Conservation (phyloP, 2,888 invertebrate genomes). For the Cantharis rustica region DNA sequence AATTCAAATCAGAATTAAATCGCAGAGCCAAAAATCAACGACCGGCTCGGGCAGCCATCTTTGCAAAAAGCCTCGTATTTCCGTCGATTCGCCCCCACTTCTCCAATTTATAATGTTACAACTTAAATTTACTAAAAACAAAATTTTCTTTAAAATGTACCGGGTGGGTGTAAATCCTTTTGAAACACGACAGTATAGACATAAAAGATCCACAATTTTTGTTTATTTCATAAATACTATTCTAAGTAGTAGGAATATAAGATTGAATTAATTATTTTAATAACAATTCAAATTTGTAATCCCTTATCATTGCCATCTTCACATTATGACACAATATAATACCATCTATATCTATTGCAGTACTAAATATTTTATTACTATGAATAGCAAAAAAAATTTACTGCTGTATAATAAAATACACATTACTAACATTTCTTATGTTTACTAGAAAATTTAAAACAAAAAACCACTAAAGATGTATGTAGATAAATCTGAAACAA, state of each 20-base stretch:
- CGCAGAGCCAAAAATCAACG: too few relatives aligned
- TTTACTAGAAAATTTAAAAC: not conserved
- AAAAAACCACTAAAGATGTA: not conserved
- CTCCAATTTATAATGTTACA: too few relatives aligned
- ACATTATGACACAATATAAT: not conserved
- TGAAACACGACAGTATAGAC: too few relatives aligned
- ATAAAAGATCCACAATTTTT: too few relatives aligned
- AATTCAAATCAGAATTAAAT: too few relatives aligned
- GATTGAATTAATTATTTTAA: not conserved
- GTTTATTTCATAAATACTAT: not conserved
- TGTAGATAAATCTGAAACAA: not conserved
- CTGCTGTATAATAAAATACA: not conserved
- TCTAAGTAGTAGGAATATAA: not conserved
- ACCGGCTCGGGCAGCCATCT: too few relatives aligned
- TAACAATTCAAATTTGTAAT: not conserved
- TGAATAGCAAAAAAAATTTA: not conserved
- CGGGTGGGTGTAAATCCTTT: too few relatives aligned
- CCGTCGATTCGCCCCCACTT: too few relatives aligned
- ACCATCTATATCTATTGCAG: not conserved
- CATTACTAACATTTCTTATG: not conserved
- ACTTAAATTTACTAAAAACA: too few relatives aligned
- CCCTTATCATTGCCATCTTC: not conserved
- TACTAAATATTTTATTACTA: not conserved
- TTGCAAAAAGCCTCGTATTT: too few relatives aligned
- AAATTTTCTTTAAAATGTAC: too few relatives aligned